A percentile compares a stretch with the other conserved stretches of the same genome.
Conservation (phyloP, 2,797 vertebrate species). For the Craterocephalus amniculus region DNA sequence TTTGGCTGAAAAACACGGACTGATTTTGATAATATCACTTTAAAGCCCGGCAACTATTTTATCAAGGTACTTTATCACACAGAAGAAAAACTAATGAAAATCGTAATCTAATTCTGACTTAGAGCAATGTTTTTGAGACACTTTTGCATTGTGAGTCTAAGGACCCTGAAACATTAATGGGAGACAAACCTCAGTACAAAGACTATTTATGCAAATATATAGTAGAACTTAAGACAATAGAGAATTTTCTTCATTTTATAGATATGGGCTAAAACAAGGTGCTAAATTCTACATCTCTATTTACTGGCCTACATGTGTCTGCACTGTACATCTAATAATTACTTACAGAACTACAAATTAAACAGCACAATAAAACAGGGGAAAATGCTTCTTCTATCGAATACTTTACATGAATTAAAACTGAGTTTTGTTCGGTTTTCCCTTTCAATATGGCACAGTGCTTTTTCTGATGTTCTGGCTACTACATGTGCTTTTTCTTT, state of each 20-base stretch:
- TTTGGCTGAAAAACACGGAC: background rate
- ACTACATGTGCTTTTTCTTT: background rate
- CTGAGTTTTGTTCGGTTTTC: too few species aligned
- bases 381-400: too few species aligned
- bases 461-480: background rate
- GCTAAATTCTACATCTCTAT: too few species aligned
- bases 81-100: background rate
- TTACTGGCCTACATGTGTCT: background rate
- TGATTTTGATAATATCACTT: slow-evolving; percentile 1
- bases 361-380: too few species aligned
- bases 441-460: too few species aligned
- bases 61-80: background rate
- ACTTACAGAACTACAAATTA: too few species aligned
- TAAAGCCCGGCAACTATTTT: background rate
- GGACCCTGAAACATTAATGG: background rate
- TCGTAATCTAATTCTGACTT: background rate
- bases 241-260: too few species aligned
- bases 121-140: background rate
- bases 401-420: too few species aligned
- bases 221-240: too few species aligned
- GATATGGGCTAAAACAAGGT: too few species aligned
- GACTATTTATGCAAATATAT: background rate
- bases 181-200: background rate
- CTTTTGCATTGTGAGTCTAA: background rate
- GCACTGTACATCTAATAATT: background rate